Evolutionary conservation across 2,113 vertebrate genomes (phyloP).

Genomic region (Ceyx cyanopectus): DNA sequence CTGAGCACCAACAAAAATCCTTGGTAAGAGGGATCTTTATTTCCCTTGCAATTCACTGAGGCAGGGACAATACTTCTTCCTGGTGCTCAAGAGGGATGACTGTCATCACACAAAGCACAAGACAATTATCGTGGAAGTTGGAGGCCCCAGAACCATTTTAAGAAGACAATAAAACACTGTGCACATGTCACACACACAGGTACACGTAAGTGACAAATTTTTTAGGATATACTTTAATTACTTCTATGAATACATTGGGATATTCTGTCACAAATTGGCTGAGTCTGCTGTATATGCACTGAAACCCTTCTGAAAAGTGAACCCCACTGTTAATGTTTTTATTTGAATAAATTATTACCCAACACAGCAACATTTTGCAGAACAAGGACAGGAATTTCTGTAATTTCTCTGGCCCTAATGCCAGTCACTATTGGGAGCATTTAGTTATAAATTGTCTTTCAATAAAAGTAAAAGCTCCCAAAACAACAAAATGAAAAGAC

Average conservation of each 20-base stretch:
- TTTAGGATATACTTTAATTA: conserved; percentile 71
- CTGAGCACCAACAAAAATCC: background rate
- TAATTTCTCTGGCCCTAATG: conserved; percentile 73
- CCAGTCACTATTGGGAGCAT: conserved; percentile 85
- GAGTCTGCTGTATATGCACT: background rate
- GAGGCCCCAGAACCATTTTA: conserved; percentile 11
- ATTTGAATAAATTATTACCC: conserved; percentile 77
- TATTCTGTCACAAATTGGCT: conserved; percentile 60
- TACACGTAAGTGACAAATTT: conserved; percentile 49
- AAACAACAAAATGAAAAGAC: conserved; percentile 91
- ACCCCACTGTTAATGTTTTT: conserved; percentile 68
- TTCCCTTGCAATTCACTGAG: background rate
- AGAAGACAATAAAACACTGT: conserved; percentile 46
- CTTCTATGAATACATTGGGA: conserved; percentile 17
- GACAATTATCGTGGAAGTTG: background rate
- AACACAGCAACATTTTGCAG: conserved; percentile 71
- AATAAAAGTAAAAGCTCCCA: conserved; percentile 93
- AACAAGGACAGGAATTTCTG: conserved; percentile 71
- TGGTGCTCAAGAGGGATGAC: background rate
- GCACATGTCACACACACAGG: conserved; percentile 18
- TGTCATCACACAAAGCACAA: background rate
- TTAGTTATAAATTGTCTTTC: conserved; percentile 91
- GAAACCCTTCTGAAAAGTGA: conserved; percentile 55
- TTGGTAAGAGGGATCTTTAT: background rate
- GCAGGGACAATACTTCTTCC: background rate